Percentiles rank a stretch among this genome's conserved stretches.
phyloP scores from a whole-genome alignment of 2,113 vertebrate genomes.

The Tragelaphus buxtoni region DNA sequence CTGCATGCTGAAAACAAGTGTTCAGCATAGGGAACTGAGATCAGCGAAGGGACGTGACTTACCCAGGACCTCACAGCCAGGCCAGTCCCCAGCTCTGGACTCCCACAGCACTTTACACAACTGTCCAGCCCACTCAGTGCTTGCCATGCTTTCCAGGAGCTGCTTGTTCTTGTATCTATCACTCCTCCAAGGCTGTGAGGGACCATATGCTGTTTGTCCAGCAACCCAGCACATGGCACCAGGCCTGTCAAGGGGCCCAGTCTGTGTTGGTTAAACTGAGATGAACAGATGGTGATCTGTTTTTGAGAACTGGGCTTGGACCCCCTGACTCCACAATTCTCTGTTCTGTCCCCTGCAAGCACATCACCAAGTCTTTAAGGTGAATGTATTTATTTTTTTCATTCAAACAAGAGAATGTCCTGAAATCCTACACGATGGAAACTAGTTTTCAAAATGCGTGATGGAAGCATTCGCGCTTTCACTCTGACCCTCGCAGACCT shows the following conservation, averaged over 20 bases:
- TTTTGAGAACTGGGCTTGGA: neutral
- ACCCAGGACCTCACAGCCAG: neutral
- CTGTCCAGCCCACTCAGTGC: neutral
- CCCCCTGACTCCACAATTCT: neutral
- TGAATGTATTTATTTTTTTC: neutral
- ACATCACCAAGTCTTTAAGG: neutral
- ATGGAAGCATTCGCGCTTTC: neutral
- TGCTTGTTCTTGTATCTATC: neutral
- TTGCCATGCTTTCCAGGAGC: neutral
- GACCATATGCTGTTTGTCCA: neutral
- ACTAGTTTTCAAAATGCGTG: neutral
- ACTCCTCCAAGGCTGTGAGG: neutral
- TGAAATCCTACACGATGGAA: neutral
- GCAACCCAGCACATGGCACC: neutral
- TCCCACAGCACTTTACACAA: neutral
- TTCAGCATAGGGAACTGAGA: neutral
- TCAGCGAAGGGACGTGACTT: neutral
- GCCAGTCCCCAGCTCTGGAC: neutral
- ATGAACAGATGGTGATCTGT: constrained; percentile 16
- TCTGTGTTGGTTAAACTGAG: neutral
- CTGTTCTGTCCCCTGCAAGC: neutral
- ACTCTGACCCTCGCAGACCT: neutral
- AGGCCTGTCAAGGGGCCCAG: neutral
- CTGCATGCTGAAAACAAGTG: neutral
- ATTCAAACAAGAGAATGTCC: neutral